phyloP scores from a whole-genome alignment of 2,113 vertebrate genomes.

The Tinamus guttatus region DNA sequence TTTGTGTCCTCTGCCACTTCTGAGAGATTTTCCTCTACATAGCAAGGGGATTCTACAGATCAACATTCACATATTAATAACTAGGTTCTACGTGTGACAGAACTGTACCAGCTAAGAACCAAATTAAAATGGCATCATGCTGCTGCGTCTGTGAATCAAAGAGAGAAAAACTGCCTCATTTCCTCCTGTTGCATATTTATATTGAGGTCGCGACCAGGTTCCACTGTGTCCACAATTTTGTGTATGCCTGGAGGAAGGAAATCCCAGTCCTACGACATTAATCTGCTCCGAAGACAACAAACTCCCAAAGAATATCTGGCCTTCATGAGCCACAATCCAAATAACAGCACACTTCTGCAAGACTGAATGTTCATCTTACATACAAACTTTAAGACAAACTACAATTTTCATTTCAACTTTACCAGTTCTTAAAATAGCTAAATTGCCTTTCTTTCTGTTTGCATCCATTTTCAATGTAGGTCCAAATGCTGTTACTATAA shows the following conservation, averaged over 20 bases:
- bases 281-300: not conserved
- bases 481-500: not conserved
- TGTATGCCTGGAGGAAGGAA: not conserved
- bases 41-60: not conserved
- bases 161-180: constrained; percentile 21
- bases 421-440: not conserved
- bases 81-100: constrained; percentile 7
- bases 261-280: not conserved
- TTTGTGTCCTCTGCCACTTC: not conserved
- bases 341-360: not conserved
- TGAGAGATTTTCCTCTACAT: not conserved
- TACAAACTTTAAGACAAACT: not conserved
- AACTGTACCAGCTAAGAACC: not conserved
- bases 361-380: not conserved
- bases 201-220: not conserved
- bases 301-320: not conserved
- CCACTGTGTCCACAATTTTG: not conserved
- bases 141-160: constrained; percentile 5
- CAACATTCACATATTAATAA: not conserved
- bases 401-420: not conserved
- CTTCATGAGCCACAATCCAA: not conserved
- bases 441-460: not conserved
- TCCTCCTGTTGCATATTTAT: constrained; percentile 4
- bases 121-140: constrained; percentile 25
- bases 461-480: not conserved